Evolutionary conservation across 2,888 invertebrate genomes (phyloP).

Genomic region (Apodemia duryi): DNA sequence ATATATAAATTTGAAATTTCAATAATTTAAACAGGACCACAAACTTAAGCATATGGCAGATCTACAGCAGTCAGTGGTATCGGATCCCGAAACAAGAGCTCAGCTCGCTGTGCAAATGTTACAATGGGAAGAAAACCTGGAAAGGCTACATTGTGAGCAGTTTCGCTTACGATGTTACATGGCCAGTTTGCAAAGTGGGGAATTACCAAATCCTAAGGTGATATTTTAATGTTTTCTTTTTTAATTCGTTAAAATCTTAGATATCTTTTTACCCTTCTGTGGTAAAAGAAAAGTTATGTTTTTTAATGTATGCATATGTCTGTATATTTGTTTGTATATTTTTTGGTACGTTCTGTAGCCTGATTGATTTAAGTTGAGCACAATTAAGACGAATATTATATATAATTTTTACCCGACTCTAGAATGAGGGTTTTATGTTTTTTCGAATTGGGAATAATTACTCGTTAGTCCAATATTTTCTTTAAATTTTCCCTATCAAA

Average conservation of each 20-base stretch:
- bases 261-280: not conserved
- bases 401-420: too few species aligned
- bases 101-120: slow-evolving; percentile 96
- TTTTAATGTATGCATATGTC: too few species aligned
- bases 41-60: slow-evolving; percentile 99
- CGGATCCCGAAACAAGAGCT: slow-evolving; percentile 93
- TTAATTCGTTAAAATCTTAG: not conserved
- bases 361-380: too few species aligned
- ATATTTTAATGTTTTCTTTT: not conserved
- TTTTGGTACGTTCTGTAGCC: too few species aligned
- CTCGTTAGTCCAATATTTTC: too few species aligned
- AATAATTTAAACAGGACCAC: slow-evolving; percentile 85
- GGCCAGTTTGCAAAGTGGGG: slow-evolving; percentile 96
- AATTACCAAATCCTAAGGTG: slow-evolving; percentile 98
- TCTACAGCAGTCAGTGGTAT: slow-evolving; percentile 96
- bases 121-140: slow-evolving; percentile 98
- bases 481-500: too few species aligned
- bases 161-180: slow-evolving; percentile 97
- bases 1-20: too few species aligned
- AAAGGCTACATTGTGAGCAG: slow-evolving; percentile 97
- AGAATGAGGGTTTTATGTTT: too few species aligned
- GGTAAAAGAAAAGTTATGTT: not conserved
- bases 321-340: too few species aligned
- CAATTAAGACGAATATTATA: too few species aligned
- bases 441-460: too few species aligned